Percentiles rank a stretch among this genome's conserved stretches.
These are phyloP conservation scores for Eurypyga helias DNA, from an alignment of 2,113 vertebrate genomes.

Conservation along the genomic window DNA sequence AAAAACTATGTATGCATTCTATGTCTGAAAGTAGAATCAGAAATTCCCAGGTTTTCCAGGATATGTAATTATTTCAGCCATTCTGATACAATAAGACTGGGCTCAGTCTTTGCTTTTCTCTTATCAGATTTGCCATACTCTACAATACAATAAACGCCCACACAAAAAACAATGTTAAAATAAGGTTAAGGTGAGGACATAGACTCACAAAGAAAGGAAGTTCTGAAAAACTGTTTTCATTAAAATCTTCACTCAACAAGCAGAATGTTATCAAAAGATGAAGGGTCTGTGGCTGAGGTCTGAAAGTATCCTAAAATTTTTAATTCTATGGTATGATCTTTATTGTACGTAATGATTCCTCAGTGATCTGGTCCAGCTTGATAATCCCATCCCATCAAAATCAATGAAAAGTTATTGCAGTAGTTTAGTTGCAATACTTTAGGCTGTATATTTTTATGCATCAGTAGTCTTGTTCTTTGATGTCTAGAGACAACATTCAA, in stretches of 20 bases:
- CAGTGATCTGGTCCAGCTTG: background rate
- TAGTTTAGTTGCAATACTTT: background rate
- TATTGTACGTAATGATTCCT: conserved; percentile 19
- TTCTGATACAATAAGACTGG: conserved; percentile 67
- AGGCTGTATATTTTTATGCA: background rate
- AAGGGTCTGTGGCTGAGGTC: background rate
- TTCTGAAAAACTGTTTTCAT: conserved; percentile 77
- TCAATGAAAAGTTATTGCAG: background rate
- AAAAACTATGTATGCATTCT: conserved; percentile 21
- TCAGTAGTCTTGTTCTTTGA: background rate
- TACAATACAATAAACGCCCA: conserved; percentile 69
- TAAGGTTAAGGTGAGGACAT: conserved; percentile 72
- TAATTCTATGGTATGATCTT: conserved; percentile 15
- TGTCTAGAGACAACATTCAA: background rate
- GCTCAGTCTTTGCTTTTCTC: conserved; percentile 65
- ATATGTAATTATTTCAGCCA: conserved; percentile 53
- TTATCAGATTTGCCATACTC: conserved; percentile 77
- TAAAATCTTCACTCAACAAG: conserved; percentile 62
- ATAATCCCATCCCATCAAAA: background rate
- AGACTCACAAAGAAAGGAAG: conserved; percentile 78
- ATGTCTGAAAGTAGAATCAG: conserved; percentile 34
- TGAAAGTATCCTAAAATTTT: conserved; percentile 1
- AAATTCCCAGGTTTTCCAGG: conserved; percentile 75
- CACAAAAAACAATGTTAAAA: conserved; percentile 76
- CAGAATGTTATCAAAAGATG: conserved; percentile 50